Evolutionary conservation across 2,888 invertebrate species (phyloP), one percentile per base, ranked within the genome.

Genomic region (Ornithoptera alexandrae): DNA sequence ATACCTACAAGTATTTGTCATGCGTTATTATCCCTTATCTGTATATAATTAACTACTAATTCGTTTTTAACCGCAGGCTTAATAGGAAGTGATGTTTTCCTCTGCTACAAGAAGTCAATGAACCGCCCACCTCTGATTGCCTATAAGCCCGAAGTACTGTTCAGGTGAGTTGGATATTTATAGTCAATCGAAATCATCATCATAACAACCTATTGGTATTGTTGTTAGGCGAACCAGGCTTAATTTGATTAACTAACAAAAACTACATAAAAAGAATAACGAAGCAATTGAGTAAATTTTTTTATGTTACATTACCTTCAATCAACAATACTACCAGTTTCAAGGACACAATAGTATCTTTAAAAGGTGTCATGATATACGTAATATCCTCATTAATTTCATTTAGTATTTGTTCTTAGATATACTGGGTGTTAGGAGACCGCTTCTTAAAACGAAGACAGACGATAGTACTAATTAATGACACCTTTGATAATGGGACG

Each of bases 61-160:
- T 76, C 75, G 61, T 80, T 82, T 83, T 78, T 74, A 76, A 80
- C 86, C 87, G 66, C 89, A 92, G 92, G 92, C 73, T 95, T 98
- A 93, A 95, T 97, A 87, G 99, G 99, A 67, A 98, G 98, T 81
- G 98, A 99, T 91, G 98, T 99, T 22, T 99, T 95, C 90, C 93
- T 99, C 73, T 99, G 99, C 89, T 99, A 99, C 93, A 99, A 99
- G 90, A 99, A 99, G 92, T 98, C 99, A 75, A 98, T 99, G 97
- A 98, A 98, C 92, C 96, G 98, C 84, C 97, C 98, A 68, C 97
- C 97, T 84, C 93, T 97, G 76, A 95, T 99, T 77, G 96, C 98
- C 68, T 99, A 98, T 92, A 97, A 98, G 88, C 98, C 99, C 77
- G 96, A 95, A 84, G 96, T 96, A 81, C 91, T 97, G 75, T 93